Evolutionary conservation across 1,140 invertebrate genomes (phyloP).

Genomic region (Aphidius ervi): DNA sequence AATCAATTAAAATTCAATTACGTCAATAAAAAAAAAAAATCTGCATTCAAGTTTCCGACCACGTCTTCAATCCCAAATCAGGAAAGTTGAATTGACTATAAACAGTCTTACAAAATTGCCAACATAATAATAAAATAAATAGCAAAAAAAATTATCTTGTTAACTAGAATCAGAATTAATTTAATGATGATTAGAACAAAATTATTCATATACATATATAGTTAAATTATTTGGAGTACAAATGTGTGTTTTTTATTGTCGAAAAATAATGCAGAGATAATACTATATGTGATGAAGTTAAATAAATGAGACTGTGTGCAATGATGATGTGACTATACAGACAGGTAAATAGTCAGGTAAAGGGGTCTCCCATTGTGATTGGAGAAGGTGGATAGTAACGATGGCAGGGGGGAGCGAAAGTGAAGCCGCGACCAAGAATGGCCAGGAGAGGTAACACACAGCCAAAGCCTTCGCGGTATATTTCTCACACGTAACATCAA

Average conservation of each 20-base stretch:
- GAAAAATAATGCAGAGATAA: background rate
- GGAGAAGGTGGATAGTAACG: constrained; percentile 21
- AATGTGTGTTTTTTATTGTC: background rate
- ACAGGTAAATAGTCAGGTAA: background rate
- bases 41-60: constrained; percentile 4
- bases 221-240: too few species aligned
- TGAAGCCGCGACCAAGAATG: constrained; percentile 52
- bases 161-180: too few species aligned
- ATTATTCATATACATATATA: too few species aligned
- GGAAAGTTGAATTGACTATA: constrained; percentile 1
- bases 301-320: background rate
- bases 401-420: constrained; percentile 47
- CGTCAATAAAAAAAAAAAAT: too few species aligned
- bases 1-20: too few species aligned
- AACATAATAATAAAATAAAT: background rate
- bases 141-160: too few species aligned
- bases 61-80: constrained; percentile 8
- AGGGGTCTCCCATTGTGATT: constrained; percentile 16
- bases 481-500: constrained; percentile 23
- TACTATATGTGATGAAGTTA: background rate
- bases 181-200: too few species aligned
- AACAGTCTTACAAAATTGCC: background rate
- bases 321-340: background rate
- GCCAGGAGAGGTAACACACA: constrained; percentile 35
- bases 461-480: constrained; percentile 19